Evolutionary conservation across 2,113 vertebrate genomes (phyloP).

Genomic region (Melospiza melodia): DNA sequence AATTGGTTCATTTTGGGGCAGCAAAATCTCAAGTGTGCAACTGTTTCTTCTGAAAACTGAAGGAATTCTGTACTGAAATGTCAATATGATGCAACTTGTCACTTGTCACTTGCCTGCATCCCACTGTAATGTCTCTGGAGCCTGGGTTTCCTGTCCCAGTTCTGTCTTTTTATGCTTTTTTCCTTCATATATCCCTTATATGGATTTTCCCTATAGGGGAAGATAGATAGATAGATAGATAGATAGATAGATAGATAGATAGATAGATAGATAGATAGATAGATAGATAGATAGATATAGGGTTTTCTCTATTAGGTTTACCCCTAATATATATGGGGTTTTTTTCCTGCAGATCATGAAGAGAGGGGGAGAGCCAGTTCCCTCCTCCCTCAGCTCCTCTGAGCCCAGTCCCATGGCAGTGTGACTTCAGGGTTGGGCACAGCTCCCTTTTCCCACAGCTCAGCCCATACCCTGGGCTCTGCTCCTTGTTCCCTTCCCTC

Average conservation of each 20-base stretch:
- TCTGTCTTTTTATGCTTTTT: background rate
- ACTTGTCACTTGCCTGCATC: background rate
- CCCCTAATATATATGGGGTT: too few relatives aligned
- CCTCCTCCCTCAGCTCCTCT: accelerated
- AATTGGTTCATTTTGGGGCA: accelerated
- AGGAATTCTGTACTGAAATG: background rate
- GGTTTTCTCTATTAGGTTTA: too few relatives aligned
- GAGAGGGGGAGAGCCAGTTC: background rate
- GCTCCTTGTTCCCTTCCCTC: background rate
- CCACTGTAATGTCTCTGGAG: background rate
- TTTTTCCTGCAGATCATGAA: too few relatives aligned
- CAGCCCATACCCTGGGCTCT: background rate
- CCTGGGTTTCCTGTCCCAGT: background rate
- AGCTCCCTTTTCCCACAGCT: background rate
- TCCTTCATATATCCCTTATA: background rate
- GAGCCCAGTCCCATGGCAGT: accelerated
- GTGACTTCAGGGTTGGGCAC: background rate
- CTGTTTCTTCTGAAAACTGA: background rate
- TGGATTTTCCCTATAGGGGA: too few relatives aligned
- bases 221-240: too few relatives aligned
- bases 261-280: too few relatives aligned
- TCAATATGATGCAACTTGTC: background rate
- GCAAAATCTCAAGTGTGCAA: background rate
- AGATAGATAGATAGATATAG: too few relatives aligned
- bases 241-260: too few relatives aligned